Conservation (phyloP, 2,113 vertebrate species). For the Bombycilla garrulus region DNA sequence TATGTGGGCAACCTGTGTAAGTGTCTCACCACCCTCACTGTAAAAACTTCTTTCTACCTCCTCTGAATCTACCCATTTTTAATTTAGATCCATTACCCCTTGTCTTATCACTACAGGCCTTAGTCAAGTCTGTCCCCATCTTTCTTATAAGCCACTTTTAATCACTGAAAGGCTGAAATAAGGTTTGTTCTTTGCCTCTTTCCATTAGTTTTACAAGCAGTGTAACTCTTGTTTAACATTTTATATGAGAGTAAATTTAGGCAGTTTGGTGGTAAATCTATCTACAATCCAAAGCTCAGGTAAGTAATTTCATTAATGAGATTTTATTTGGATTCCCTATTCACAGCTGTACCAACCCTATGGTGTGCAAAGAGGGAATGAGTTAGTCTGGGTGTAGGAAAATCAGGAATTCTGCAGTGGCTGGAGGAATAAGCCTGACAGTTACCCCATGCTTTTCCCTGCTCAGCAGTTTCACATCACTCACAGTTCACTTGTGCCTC, state of each 20-base stretch:
- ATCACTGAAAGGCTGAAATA: not conserved
- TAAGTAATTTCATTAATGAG: not conserved
- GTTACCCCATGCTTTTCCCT: not conserved
- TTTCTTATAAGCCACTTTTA: not conserved
- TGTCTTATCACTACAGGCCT: not conserved
- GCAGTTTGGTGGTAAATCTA: not conserved
- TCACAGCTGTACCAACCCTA: not conserved
- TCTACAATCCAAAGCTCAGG: not conserved
- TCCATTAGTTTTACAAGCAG: not conserved
- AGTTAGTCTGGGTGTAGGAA: not conserved
- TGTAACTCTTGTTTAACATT: not conserved
- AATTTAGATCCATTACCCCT: not conserved
- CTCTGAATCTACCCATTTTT: not conserved
- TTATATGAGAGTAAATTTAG: not conserved
- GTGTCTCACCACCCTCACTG: not conserved
- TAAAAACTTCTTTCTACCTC: not conserved
- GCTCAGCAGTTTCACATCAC: not conserved
- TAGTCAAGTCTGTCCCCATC: not conserved
- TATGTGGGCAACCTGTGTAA: not conserved
- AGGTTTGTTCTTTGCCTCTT: not conserved
- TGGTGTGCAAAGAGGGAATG: not conserved
- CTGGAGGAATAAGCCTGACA: not conserved
- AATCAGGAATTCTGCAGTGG: not conserved
- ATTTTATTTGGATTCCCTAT: not conserved
- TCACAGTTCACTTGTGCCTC: not conserved